phyloP scores from a whole-genome alignment of 2,113 vertebrate species.

The Oreochromis niloticus region DNA sequence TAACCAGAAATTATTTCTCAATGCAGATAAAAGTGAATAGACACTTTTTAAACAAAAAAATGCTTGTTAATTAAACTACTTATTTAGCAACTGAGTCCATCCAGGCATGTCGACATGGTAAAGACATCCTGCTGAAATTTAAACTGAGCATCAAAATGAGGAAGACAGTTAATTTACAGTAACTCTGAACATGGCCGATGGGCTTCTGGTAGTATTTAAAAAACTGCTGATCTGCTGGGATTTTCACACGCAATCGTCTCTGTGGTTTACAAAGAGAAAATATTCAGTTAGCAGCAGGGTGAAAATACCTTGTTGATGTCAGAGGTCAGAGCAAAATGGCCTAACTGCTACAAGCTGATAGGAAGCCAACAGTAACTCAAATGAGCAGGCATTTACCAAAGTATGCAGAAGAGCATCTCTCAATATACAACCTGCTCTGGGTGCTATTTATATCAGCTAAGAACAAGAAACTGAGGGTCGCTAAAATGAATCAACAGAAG shows the following conservation, averaged over 20 bases:
- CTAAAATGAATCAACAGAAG: neutral
- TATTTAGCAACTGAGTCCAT: neutral
- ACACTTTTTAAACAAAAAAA: neutral
- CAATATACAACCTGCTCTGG: neutral
- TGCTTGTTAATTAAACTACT: neutral
- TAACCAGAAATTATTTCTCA: neutral
- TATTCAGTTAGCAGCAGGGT: neutral
- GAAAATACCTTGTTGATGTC: neutral
- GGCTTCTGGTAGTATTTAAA: neutral
- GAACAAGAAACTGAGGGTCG: neutral
- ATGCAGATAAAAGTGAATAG: neutral
- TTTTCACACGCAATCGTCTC: neutral
- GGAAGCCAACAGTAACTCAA: neutral
- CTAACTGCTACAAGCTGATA: neutral
- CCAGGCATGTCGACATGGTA: neutral
- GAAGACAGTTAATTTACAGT: neutral
- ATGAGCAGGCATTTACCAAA: neutral
- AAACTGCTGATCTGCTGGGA: neutral
- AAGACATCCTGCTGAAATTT: neutral
- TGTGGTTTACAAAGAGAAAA: neutral
- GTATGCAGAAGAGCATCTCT: neutral
- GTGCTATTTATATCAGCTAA: neutral
- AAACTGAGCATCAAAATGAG: neutral
- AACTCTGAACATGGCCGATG: neutral
- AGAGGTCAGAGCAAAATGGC: neutral